These are phyloP conservation scores for Acromyrmex charruanus DNA, from an alignment of 1,140 invertebrate genomes.

Conservation along the genomic window DNA sequence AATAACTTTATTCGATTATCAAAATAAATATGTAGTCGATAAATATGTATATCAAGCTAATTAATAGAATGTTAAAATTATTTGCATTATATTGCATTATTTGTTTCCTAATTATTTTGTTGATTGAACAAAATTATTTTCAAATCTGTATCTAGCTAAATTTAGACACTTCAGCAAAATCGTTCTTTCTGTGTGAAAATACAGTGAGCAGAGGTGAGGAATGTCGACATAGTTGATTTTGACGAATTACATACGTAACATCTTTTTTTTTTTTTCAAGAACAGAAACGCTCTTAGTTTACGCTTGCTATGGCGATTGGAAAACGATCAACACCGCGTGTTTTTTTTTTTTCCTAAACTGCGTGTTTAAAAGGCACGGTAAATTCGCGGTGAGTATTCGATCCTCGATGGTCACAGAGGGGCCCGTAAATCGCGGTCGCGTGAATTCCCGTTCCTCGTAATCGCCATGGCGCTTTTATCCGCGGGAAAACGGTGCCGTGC, in stretches of 20 bases:
- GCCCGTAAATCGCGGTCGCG: slow-evolving; percentile 50
- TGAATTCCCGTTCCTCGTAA: slow-evolving; percentile 41
- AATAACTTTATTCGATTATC: too few species aligned
- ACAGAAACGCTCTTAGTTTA: background rate
- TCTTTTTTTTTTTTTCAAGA: too few species aligned
- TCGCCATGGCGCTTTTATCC: slow-evolving; percentile 56
- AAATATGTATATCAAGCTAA: too few species aligned
- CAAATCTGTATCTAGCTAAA: too few species aligned
- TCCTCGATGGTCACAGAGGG: slow-evolving; percentile 19
- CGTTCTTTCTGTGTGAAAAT: background rate
- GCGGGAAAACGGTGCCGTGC: slow-evolving; percentile 52
- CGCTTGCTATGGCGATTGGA: background rate
- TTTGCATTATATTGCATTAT: too few species aligned
- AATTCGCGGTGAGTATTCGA: slow-evolving; percentile 27
- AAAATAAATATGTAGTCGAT: too few species aligned
- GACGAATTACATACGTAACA: background rate
- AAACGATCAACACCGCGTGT: background rate
- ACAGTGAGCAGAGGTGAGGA: background rate
- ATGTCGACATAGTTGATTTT: background rate
- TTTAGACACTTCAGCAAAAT: too few species aligned
- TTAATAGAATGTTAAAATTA: too few species aligned
- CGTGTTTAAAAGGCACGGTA: background rate
- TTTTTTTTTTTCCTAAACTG: background rate
- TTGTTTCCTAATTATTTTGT: too few species aligned
- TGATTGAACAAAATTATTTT: too few species aligned